Evolutionary conservation across 2,888 invertebrate species (phyloP).

Genomic region (Drosophila yooni): DNA sequence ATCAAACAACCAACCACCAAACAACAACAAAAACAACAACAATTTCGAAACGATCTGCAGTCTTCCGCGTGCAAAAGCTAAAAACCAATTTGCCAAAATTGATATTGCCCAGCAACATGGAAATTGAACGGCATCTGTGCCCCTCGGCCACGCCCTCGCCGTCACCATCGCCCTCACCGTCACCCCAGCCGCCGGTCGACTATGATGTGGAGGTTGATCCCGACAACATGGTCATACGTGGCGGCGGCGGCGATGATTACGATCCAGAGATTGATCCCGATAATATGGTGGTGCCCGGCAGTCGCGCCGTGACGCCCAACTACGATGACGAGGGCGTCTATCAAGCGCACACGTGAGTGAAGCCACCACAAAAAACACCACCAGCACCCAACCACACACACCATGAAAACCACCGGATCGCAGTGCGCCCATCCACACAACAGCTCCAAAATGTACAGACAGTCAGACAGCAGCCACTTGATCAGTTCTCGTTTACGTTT

Average conservation of each 20-base stretch:
- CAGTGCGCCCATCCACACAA: slow-evolving; percentile 39
- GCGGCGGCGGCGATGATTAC: slow-evolving; percentile 73
- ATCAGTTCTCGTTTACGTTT: slow-evolving; percentile 33
- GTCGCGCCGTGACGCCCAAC: slow-evolving; percentile 79
- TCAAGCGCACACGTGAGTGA: slow-evolving; percentile 85
- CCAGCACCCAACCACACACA: slow-evolving; percentile 11
- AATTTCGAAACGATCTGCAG: slow-evolving; percentile 61
- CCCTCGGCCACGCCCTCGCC: slow-evolving; percentile 64
- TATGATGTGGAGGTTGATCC: slow-evolving; percentile 85
- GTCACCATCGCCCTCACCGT: slow-evolving; percentile 83
- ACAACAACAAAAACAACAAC: slow-evolving; percentile 46
- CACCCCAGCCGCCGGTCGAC: slow-evolving; percentile 79
- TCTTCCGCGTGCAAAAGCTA: slow-evolving; percentile 85
- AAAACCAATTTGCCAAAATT: slow-evolving; percentile 85
- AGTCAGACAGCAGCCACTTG: slow-evolving; percentile 44
- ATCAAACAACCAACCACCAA: slow-evolving; percentile 44
- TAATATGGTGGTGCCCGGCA: slow-evolving; percentile 82
- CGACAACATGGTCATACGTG: slow-evolving; percentile 82
- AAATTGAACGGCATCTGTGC: slow-evolving; percentile 67
- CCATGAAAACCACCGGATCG: slow-evolving; percentile 33
- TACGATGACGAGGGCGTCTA: slow-evolving; percentile 82
- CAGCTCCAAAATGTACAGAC: slow-evolving; percentile 51
- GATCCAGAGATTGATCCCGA: slow-evolving; percentile 83
- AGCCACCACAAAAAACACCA: slow-evolving; percentile 42
- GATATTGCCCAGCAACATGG: slow-evolving; percentile 83